Evolutionary conservation across 2,113 vertebrate species (phyloP), one percentile per base, ranked within the genome.

Genomic region (Oceanodroma tethys): DNA sequence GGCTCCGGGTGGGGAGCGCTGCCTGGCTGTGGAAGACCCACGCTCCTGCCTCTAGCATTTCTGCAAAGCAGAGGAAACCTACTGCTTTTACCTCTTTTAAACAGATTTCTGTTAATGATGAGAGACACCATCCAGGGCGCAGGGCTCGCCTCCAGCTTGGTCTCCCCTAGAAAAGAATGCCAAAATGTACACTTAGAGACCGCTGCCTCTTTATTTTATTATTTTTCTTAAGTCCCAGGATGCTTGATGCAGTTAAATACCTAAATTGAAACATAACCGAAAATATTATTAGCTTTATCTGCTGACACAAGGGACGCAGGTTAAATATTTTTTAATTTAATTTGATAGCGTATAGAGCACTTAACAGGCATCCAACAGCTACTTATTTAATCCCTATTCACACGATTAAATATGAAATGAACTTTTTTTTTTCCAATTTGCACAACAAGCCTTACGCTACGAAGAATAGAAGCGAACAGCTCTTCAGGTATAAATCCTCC

Each of bases 321-420:
- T 98, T 98, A 98, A 98, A 98, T 97, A 98, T 97, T 98, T 98
- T 98, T 98, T 98, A 97, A 98, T 98, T 98, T 98, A 98, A 98
- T 98, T 97, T 98, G 97, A 96, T 98, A 96, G 97, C 87, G 97
- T 97, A 98, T 98, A 98, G 98, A 98, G 96, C 97, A 98, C 98
- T 98, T 98, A 98, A 97, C 97, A 97, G 97, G 86, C 96, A 95
- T 97, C 97, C 95, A 98, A 95, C 97, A 97, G 96, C 97, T 98
- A 96, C 97, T 98, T 98, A 95, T 97, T 97, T 97, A 98, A 98
- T 98, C 95, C 96, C 96, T 93, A 94, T 90, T 96, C 97, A 93
- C 92, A 90, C 48, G 30, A 97, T 98, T 98, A 98, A 98, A 98
- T 97, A 97, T 65, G 47, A 98, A 95, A 97, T 88, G 67, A 98